Conservation (phyloP, 2,113 vertebrate species). For the Crocuta crocuta region DNA sequence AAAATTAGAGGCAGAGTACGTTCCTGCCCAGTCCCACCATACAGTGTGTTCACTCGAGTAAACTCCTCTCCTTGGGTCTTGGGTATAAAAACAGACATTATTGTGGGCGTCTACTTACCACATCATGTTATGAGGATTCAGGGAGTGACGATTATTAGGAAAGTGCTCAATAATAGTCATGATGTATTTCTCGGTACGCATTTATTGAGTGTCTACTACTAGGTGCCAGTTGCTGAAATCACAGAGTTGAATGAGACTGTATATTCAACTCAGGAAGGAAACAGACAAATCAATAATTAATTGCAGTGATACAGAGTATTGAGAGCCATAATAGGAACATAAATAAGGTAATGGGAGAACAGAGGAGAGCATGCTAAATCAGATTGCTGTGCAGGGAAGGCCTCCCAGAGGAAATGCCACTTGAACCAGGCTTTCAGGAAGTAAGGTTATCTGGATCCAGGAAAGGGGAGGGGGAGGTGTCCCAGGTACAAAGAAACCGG, state of each 20-base stretch:
- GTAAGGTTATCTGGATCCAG: background rate
- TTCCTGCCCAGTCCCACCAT: background rate
- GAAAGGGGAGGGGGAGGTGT: background rate
- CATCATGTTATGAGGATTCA: background rate
- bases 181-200: background rate
- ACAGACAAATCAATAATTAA: background rate
- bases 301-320: background rate
- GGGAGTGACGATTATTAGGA: background rate
- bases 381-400: background rate
- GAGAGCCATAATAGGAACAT: background rate
- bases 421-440: background rate
- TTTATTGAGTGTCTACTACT: background rate
- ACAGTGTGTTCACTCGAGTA: background rate
- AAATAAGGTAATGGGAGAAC: background rate
- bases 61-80: background rate
- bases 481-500: background rate
- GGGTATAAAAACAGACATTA: background rate
- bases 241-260: background rate
- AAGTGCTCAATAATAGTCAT: background rate
- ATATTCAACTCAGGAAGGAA: background rate
- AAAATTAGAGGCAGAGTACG: no score
- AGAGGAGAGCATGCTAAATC: background rate
- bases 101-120: background rate
- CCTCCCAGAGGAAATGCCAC: background rate
- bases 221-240: background rate